These are phyloP conservation scores for Drosophila hawaiiensis DNA, from an alignment of 2,888 invertebrate species.

Conservation along the genomic window DNA sequence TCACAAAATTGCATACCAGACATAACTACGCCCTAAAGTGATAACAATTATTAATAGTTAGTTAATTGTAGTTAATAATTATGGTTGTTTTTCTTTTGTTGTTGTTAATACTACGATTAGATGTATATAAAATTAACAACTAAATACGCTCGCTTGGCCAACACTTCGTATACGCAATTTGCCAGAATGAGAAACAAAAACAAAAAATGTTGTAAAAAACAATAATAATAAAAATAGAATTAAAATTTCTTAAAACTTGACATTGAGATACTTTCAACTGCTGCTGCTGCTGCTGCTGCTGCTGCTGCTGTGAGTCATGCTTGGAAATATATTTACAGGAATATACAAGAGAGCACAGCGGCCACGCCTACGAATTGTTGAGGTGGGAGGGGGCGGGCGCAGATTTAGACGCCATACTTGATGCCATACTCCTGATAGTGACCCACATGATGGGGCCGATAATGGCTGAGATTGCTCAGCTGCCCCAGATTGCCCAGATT, in stretches of 20 bases:
- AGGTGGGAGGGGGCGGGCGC: not conserved
- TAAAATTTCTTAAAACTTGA: constrained; percentile 38
- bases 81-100: not conserved
- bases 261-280: constrained; percentile 56
- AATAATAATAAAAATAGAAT: constrained; percentile 19
- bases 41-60: constrained; percentile 70
- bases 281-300: constrained; percentile 12
- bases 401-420: constrained; percentile 84
- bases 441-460: constrained; percentile 84
- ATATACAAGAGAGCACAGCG: constrained; percentile 77
- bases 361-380: constrained; percentile 25
- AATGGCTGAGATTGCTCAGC: constrained; percentile 84
- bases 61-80: constrained; percentile 56
- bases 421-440: constrained; percentile 86
- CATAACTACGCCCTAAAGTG: constrained; percentile 63
- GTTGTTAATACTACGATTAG: constrained; percentile 32
- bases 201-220: constrained; percentile 24
- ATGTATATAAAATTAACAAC: constrained; percentile 47
- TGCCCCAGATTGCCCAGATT: constrained; percentile 84
- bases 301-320: constrained; percentile 63
- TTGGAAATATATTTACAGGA: constrained; percentile 72
- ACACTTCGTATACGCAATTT: constrained; percentile 52
- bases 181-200: constrained; percentile 27
- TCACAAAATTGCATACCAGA: constrained; percentile 73
- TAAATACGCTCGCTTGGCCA: constrained; percentile 37